Conservation (phyloP, 2,113 vertebrate species). For the Sorex fumeus region DNA sequence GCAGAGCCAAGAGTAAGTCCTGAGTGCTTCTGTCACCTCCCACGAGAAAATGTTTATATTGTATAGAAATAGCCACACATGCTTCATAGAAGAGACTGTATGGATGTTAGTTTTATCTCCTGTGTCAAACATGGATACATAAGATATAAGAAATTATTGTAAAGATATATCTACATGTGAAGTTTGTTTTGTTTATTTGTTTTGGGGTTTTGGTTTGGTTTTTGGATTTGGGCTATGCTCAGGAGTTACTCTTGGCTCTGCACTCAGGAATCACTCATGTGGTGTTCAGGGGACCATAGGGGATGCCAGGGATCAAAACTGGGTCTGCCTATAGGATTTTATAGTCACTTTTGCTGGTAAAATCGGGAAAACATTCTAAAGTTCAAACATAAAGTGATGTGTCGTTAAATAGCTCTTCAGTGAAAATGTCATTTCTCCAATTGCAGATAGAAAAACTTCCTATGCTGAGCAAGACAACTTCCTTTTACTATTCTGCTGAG, state of each 20-base stretch:
- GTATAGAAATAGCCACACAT: not conserved
- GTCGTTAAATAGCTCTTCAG: not conserved
- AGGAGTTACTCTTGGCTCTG: too few relatives aligned
- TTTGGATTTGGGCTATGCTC: too few relatives aligned
- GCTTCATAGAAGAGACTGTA: not conserved
- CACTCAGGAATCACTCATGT: too few relatives aligned
- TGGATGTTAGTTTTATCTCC: not conserved
- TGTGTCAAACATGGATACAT: conserved; percentile 34
- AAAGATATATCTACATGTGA: not conserved
- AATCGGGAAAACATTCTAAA: conserved; percentile 47
- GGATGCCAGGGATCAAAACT: too few relatives aligned
- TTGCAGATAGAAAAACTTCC: not conserved
- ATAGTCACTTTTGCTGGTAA: not conserved
- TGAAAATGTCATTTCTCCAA: not conserved
- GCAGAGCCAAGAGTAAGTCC: too few relatives aligned
- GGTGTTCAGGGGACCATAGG: too few relatives aligned
- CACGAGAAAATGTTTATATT: not conserved
- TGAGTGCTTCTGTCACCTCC: too few relatives aligned
- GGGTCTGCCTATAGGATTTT: too few relatives aligned
- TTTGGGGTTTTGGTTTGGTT: too few relatives aligned
- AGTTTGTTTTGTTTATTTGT: too few relatives aligned
- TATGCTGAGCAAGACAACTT: not conserved
- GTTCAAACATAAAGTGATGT: not conserved
- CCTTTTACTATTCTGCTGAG: not conserved
- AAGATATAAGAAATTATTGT: not conserved